Percentiles rank a stretch among this genome's conserved stretches.
Conservation (phyloP, 2,113 vertebrate genomes). For the Calidris pygmaea region DNA sequence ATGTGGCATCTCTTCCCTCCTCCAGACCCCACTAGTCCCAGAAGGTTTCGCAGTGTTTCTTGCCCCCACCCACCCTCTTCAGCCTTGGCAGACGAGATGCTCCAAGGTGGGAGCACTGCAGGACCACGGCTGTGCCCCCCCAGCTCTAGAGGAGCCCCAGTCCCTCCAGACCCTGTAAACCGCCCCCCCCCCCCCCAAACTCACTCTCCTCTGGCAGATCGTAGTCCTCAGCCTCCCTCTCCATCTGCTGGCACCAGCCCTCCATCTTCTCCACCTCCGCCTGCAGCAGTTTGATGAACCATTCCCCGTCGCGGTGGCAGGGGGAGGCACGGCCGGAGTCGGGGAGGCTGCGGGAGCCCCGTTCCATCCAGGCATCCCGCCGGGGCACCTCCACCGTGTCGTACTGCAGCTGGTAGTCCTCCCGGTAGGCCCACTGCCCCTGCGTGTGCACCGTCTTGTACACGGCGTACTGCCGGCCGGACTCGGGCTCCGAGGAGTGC, state of each 20-base stretch:
- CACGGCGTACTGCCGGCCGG: slow-evolving; percentile 88
- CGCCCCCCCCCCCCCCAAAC: neutral
- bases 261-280: slow-evolving; percentile 97
- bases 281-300: slow-evolving; percentile 95
- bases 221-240: slow-evolving; percentile 92
- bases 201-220: slow-evolving; percentile 94
- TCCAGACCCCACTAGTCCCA: neutral
- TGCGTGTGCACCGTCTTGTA: slow-evolving; percentile 98
- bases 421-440: slow-evolving; percentile 96
- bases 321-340: slow-evolving; percentile 93
- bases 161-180: rapidly evolving
- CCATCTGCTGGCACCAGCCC: slow-evolving; percentile 98
- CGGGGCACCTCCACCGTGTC: slow-evolving; percentile 81
- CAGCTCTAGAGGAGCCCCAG: neutral
- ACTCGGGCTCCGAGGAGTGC: slow-evolving; percentile 91
- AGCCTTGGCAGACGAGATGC: neutral
- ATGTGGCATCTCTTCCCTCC: rapidly evolving
- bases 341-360: slow-evolving; percentile 93
- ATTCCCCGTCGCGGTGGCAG: slow-evolving; percentile 92
- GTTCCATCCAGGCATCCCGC: slow-evolving; percentile 84
- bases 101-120: neutral
- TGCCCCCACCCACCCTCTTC: neutral
- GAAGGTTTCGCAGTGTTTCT: neutral
- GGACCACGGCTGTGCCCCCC: neutral
- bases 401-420: slow-evolving; percentile 91